These are phyloP conservation scores for Nephila pilipes DNA, from an alignment of 1,140 invertebrate genomes.

Conservation along the genomic window DNA sequence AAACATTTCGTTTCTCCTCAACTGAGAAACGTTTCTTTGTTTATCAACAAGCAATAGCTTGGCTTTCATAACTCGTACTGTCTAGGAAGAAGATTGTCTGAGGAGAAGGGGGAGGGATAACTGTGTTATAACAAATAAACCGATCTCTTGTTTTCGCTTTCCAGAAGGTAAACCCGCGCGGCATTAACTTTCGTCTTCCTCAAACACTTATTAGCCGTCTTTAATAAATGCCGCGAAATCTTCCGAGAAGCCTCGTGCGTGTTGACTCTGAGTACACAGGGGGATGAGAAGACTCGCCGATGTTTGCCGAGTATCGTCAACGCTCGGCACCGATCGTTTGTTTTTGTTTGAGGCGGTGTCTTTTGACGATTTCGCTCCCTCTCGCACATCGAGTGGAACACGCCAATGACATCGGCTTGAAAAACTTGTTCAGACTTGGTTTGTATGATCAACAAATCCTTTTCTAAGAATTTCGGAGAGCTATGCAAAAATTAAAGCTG, in stretches of 20 bases:
- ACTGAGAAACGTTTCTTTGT: too few relatives aligned
- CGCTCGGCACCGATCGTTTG: constrained; percentile 19
- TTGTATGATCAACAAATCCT: too few relatives aligned
- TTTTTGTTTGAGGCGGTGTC: constrained; percentile 60
- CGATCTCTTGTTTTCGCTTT: not conserved
- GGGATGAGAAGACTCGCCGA: constrained; percentile 23
- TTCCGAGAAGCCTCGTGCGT: not conserved
- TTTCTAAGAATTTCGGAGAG: too few relatives aligned
- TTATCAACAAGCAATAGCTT: too few relatives aligned
- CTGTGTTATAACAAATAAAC: too few relatives aligned
- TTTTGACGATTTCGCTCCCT: not conserved
- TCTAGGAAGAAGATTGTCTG: too few relatives aligned
- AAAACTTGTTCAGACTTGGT: too few relatives aligned
- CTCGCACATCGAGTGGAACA: not conserved
- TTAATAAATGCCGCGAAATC: not conserved
- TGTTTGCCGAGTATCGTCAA: constrained; percentile 66
- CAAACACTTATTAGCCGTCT: not conserved
- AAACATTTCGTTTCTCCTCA: too few relatives aligned
- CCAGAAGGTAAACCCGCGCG: not conserved
- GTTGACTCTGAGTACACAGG: not conserved
- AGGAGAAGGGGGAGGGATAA: too few relatives aligned
- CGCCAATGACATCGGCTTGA: too few relatives aligned
- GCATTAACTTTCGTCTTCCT: not conserved
- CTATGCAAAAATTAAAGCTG: too few relatives aligned
- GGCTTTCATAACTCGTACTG: too few relatives aligned